Evolutionary conservation across 2,888 invertebrate genomes (phyloP), one percentile per base, ranked within the genome.

Genomic region (Sesamia inferens): DNA sequence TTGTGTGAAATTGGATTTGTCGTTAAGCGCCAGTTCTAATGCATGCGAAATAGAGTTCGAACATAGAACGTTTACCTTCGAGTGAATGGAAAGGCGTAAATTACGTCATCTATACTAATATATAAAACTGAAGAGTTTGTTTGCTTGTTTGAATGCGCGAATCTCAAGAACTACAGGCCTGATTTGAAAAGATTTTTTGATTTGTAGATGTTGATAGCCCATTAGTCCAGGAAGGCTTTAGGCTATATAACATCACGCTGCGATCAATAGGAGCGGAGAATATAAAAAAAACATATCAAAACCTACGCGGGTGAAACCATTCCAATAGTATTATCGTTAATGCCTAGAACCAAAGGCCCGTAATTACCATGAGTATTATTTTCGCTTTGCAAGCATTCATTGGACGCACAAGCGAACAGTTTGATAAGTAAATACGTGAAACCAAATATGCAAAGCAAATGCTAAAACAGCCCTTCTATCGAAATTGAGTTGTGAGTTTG

Each of bases 1-100:
- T 80, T 69, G 13, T 39, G 16, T 72, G 44, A 58, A 59, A 66
- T 58, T 51, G 24, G n/a, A 48, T 39, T 14, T 39, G 24, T 55
- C 24, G 39, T 24, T 42, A n/a, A 51, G 3, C 14, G 47, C 44
- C 64, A 64, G 59, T 48, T 48, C 1, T 39, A 59, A 59, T 54
- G 48, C 11, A 44, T 31, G 16, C 54, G 22, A 44, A 76, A 54
- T 77, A 19, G 5, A 31, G 42, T 44, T 31, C 5, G 2, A 31
- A 39, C 16, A 8, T 42, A 22, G 24, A 31, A 44, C 5, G 16
- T 13, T 5, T 44, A 42, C 10, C 14, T 14, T 19, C 22, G 7
- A 51, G 24, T 42, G 7, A 24, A 62, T 16, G n/a, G 47, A 64
- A 44, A 19, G 24, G 13, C 13, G 24, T 48, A 19, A 48, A 47